phyloP scores from a whole-genome alignment of 1,140 invertebrate genomes.

The Tetragonula clypearis region DNA sequence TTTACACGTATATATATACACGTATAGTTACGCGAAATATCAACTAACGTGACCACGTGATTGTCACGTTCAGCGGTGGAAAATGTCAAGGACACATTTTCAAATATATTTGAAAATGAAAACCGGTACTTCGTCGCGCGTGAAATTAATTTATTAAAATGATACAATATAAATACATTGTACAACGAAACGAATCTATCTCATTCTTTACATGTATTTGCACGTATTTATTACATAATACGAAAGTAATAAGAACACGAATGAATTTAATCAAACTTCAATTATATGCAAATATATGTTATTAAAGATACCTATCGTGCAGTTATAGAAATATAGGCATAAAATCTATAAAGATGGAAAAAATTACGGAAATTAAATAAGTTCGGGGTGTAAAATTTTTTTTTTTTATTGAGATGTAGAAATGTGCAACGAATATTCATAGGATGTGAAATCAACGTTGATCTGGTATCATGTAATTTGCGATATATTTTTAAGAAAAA shows the following conservation, averaged over 20 bases:
- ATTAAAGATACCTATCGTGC: not conserved
- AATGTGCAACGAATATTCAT: not conserved
- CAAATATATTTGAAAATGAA: not conserved
- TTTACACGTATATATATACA: not conserved
- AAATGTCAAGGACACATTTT: not conserved
- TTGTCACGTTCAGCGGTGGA: not conserved
- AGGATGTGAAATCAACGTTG: not conserved
- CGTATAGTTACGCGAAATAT: not conserved
- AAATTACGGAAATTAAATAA: not conserved
- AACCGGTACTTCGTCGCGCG: not conserved
- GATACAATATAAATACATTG: not conserved
- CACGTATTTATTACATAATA: not conserved
- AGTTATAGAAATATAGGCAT: too few species aligned
- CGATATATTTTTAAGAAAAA: constrained; percentile 37
- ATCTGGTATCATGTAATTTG: constrained; percentile 2
- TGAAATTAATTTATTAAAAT: not conserved
- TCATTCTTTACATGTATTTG: not conserved
- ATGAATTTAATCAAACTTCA: not conserved
- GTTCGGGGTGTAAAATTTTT: not conserved
- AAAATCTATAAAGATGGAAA: not conserved
- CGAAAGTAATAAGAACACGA: not conserved
- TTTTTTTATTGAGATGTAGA: not conserved
- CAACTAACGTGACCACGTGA: not conserved
- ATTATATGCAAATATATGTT: not conserved
- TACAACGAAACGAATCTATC: not conserved